Base-by-base conservation (phyloP, 2,888 invertebrate genomes). In the Synergus umbraculus region DNA sequence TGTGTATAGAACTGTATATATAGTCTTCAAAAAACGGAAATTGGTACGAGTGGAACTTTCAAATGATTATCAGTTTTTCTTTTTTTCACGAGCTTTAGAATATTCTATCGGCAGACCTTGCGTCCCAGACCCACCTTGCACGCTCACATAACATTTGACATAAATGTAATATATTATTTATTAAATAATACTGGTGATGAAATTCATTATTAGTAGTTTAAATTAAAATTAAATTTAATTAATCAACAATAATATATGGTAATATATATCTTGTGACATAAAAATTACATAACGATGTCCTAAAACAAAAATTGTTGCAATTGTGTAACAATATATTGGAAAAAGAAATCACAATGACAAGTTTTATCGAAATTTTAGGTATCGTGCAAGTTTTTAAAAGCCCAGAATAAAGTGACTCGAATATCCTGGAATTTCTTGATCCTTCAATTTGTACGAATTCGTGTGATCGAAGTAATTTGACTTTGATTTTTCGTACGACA, bases 1-100 rank as follows among this genome's bases (percentile, higher is more conserved):
- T 44, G 8, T n/a, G 41, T 43, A 43, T 12, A 43, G 15, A n/a
- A 37, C 41, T 43, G 18, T 66, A 66, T 43, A 43, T 37, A 37
- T 37, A 37, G 76, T 54, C n/a, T 60, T 76, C 41, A 12, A 76
- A 76, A 76, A 73, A 54, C 18, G 18, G 4, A 66, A 66, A 43
- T 43, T 43, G 10, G 15, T 18, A 41, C 18, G 3, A 66, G 78
- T 67, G 77, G 66, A 84, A 87, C 85, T 87, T 87, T 87, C 87
- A 85, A 83, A 81, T 85, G 88, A 88, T 88, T 87, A 87, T 87
- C 86, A 86, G 87, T 82, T 83, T 84, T 86, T 22, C 22, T 22
- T 29, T 29, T 29, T 29, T 29, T 85, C 79, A 79, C 81, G 9
- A 18, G 18, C 18, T 43, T 66, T 67, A 43, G 44, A 49, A 73